Conservation (phyloP, 2,888 invertebrate species). For the Tachina fera region DNA sequence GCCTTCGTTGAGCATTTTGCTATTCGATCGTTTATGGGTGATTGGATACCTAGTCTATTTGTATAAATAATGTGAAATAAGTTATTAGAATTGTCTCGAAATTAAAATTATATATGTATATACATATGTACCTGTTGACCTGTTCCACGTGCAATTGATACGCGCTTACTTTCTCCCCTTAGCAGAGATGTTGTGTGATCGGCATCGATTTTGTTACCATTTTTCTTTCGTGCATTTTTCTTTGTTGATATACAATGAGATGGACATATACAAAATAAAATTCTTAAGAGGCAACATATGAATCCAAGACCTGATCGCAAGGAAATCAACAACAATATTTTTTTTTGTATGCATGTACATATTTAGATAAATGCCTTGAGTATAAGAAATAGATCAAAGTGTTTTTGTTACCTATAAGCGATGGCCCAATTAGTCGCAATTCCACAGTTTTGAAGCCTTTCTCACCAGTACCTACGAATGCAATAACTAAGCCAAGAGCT, state of each 20-base stretch:
- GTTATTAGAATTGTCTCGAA: not conserved
- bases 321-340: slow-evolving; percentile 51
- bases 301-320: slow-evolving; percentile 86
- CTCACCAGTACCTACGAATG: slow-evolving; percentile 95
- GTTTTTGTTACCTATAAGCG: slow-evolving; percentile 85
- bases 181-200: slow-evolving; percentile 83
- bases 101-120: slow-evolving; percentile 17
- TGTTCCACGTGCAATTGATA: slow-evolving; percentile 82
- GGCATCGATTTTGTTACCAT: slow-evolving; percentile 82
- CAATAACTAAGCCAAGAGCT: slow-evolving; percentile 92
- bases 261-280: slow-evolving; percentile 92
- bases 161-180: slow-evolving; percentile 82
- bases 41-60: slow-evolving; percentile 79
- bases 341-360: slow-evolving; percentile 15
- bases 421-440: slow-evolving; percentile 93
- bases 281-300: slow-evolving; percentile 91
- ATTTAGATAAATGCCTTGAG: slow-evolving; percentile 41
- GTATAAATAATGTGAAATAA: slow-evolving; percentile 1
- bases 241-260: slow-evolving; percentile 88
- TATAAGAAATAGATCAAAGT: slow-evolving; percentile 59
- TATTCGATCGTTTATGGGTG: slow-evolving; percentile 81
- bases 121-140: slow-evolving; percentile 77
- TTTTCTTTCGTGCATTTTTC: slow-evolving; percentile 86
- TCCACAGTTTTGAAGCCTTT: slow-evolving; percentile 94
- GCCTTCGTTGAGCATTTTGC: slow-evolving; percentile 83